phyloP scores from a whole-genome alignment of 2,797 vertebrate genomes.

The Rhynchonycteris naso region DNA sequence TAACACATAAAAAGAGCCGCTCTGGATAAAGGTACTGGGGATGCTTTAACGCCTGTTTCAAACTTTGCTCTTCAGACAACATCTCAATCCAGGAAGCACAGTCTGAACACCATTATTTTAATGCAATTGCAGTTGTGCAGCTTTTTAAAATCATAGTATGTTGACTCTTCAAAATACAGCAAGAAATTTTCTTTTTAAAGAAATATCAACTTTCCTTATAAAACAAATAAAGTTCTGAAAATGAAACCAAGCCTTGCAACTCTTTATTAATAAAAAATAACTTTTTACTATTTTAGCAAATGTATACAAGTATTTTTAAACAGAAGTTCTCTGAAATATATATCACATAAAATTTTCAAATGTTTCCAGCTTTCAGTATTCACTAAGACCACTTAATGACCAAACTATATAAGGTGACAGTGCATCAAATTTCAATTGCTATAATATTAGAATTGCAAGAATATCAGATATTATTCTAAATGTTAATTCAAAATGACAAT shows the following conservation, averaged over 20 bases:
- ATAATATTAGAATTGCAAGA: conserved; percentile 15
- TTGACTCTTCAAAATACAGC: not conserved
- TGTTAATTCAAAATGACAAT: conserved; percentile 35
- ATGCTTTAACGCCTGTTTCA: not conserved
- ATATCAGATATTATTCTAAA: conserved; percentile 19
- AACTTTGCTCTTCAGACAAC: not conserved
- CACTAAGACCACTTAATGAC: conserved; percentile 9
- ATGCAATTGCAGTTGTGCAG: not conserved
- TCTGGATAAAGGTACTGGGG: not conserved
- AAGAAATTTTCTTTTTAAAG: not conserved
- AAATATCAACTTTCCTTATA: conserved; percentile 43
- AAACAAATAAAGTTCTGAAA: not conserved
- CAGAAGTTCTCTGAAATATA: conserved; percentile 6
- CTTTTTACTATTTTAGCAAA: conserved; percentile 18
- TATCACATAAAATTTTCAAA: conserved; percentile 22
- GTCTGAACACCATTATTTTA: conserved; percentile 7
- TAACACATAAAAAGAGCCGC: not conserved
- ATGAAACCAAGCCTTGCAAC: conserved; percentile 41
- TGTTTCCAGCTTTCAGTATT: conserved; percentile 20
- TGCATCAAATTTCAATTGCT: conserved; percentile 7
- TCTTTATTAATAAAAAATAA: conserved; percentile 48
- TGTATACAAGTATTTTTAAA: conserved; percentile 26
- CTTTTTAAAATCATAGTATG: conserved; percentile 9
- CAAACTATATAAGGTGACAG: not conserved
- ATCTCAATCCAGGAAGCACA: not conserved